Percentiles rank a stretch among this genome's conserved stretches.
Evolutionary conservation across 2,888 invertebrate species (phyloP).

Genomic region (Napeogenes inachia): DNA sequence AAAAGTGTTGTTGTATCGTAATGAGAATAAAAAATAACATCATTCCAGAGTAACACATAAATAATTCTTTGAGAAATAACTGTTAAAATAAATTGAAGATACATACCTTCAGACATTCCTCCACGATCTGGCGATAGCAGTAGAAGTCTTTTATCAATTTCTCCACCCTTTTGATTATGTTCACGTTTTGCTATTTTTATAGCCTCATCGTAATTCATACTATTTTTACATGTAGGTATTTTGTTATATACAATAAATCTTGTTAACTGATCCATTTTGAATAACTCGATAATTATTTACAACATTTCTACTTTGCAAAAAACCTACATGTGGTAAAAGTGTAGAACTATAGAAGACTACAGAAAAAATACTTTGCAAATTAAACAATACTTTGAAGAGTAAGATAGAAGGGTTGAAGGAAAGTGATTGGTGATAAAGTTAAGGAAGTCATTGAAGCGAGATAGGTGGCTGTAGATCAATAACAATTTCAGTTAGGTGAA

Average conservation of each 20-base stretch:
- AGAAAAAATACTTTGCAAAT: too few species aligned
- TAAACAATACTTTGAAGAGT: not conserved
- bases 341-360: too few species aligned
- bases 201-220: constrained; percentile 54
- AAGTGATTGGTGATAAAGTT: constrained; percentile 2
- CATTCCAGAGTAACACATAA: not conserved
- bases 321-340: not conserved
- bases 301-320: constrained; percentile 1
- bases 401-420: not conserved
- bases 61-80: not conserved
- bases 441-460: constrained; percentile 8
- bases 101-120: constrained; percentile 56
- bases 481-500: constrained; percentile 18
- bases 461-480: constrained; percentile 19
- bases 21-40: not conserved
- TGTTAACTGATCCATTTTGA: constrained; percentile 58
- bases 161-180: constrained; percentile 41
- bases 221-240: constrained; percentile 53
- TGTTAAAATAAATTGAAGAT: constrained; percentile 1
- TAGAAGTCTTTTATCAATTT: constrained; percentile 53
- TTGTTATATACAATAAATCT: constrained; percentile 64
- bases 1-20: not conserved
- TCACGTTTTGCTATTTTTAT: constrained; percentile 52
- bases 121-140: constrained; percentile 59
- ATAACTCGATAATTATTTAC: constrained; percentile 1